phyloP scores from a whole-genome alignment of 2,113 vertebrate genomes.

The Stictonetta naevosa region DNA sequence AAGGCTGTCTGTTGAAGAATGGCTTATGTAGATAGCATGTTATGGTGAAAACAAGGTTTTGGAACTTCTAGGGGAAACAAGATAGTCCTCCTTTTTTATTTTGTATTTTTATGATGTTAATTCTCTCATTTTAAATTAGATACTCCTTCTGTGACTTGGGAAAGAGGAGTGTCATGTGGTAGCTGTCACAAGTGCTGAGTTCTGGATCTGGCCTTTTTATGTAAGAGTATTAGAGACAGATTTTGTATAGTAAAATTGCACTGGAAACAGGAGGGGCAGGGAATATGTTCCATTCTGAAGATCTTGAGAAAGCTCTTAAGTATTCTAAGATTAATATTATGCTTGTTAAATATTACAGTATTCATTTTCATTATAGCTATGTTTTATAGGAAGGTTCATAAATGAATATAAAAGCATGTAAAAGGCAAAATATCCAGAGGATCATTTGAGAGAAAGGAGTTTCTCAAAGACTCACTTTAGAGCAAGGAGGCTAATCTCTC shows the following conservation, averaged over 20 bases:
- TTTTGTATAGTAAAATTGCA: background rate
- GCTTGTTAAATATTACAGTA: background rate
- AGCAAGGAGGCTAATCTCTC: background rate
- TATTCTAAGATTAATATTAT: background rate
- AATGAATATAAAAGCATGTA: background rate
- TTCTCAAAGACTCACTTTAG: background rate
- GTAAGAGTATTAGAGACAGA: background rate
- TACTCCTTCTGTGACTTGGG: background rate
- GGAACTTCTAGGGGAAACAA: background rate
- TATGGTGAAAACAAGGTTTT: background rate
- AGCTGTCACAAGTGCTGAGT: background rate
- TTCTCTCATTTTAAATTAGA: background rate
- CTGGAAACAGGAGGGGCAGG: background rate
- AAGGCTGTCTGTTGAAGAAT: background rate
- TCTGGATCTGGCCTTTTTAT: background rate
- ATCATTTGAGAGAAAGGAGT: background rate
- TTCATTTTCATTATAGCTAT: background rate
- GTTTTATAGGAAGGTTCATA: background rate
- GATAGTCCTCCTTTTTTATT: background rate
- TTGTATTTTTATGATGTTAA: background rate
- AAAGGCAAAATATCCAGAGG: background rate
- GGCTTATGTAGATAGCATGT: background rate
- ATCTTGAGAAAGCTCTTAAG: background rate
- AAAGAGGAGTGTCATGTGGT: background rate
- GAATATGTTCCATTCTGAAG: background rate